Base-by-base conservation (phyloP, 2,888 invertebrate species). In the Phorcus lineatus region DNA sequence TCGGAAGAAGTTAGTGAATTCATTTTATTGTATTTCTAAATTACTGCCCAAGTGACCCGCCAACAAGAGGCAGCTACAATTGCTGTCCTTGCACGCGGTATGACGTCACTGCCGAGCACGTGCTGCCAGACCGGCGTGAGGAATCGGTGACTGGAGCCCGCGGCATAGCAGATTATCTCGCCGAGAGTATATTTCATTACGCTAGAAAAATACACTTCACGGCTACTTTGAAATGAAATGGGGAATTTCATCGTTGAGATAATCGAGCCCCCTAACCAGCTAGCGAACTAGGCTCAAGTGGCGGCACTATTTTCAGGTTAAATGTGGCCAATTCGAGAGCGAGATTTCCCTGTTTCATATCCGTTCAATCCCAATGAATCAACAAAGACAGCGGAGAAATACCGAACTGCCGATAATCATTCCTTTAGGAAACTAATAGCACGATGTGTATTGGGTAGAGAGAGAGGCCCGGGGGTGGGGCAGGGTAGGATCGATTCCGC, bases 131-230 rank as follows among this genome's bases (percentile, higher is more conserved):
- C 17, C 47, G 36, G 19, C 36, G 19, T 57, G 6, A 31, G 40
- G 40, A 31, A 70, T 70, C 40, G 70, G 13, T 11, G 55, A 66
- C 47, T 78, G 40, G 52, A 62, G 47, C 52, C 77, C 62, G 52
- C 17, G 66, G 77, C 52, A 66, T 52, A n/a, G 40, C 28, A 78
- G 62, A 78, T 78, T 78, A 78, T 78, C 77, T 19, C 57, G 28
- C 24, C 40, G 62, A 74, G 74, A 57, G 79, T 81, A 83, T 62
- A 83, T 83, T 83, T 83, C 83, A 83, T 83, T 83, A 83, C 79
- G 79, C 81, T 79, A 80, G 81, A 70, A 83, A 83, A 83, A 83
- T 83, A 83, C 79, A 77, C 83, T 83, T 83, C 81, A 78, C 75
- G 81, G 77, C 74, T 79, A 77, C 81, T 83, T 81, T 81, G 83